Conservation (phyloP, 2,888 invertebrate genomes). For the Dendrolimus houi region DNA sequence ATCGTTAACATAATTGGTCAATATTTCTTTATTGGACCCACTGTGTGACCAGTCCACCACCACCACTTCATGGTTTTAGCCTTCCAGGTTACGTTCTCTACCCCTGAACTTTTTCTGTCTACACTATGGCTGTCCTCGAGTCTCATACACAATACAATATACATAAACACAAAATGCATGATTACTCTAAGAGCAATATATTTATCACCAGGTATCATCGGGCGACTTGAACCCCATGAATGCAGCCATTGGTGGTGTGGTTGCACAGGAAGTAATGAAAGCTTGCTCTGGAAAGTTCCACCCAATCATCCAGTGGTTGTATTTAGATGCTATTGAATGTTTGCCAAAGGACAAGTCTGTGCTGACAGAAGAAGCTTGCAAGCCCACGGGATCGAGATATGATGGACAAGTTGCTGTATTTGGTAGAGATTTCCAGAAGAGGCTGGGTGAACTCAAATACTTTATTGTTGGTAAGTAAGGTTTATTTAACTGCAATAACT, state of each 20-base stretch:
- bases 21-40: no score
- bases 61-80: no score
- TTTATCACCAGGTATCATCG: constrained; percentile 67
- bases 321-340: constrained; percentile 97
- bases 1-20: no score
- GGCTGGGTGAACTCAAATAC: constrained; percentile 86
- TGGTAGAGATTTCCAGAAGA: constrained; percentile 92
- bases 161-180: no score
- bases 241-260: constrained; percentile 95
- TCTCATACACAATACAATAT: no score
- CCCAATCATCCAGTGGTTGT: constrained; percentile 95
- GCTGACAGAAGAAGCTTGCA: constrained; percentile 84
- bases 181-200: not conserved
- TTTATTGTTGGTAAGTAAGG: constrained; percentile 79
- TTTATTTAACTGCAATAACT: constrained; percentile 4
- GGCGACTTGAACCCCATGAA: constrained; percentile 94
- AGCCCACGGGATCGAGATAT: constrained; percentile 83
- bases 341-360: constrained; percentile 81
- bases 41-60: no score
- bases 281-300: constrained; percentile 97
- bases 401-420: constrained; percentile 96
- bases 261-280: constrained; percentile 99
- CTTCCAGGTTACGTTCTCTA: no score
- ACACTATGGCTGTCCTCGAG: no score
- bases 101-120: no score